Evolutionary conservation across 2,888 invertebrate genomes (phyloP).

Genomic region (Amiota mariae): DNA sequence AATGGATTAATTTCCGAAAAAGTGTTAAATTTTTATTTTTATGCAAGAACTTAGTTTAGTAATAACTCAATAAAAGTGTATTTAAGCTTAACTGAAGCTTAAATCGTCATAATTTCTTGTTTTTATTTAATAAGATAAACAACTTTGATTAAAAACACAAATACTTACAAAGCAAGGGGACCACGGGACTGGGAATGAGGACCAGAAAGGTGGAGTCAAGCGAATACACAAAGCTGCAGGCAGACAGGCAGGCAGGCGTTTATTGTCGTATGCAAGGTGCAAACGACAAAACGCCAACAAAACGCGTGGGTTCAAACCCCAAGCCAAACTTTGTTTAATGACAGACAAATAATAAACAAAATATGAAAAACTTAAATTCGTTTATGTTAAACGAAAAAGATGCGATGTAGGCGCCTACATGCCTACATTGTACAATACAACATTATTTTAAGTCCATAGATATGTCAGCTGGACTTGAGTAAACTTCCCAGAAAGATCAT

Average conservation of each 20-base stretch:
- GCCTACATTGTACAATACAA: no score
- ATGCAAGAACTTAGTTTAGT: no score
- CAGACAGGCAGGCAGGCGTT: background rate
- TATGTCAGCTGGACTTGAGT: background rate
- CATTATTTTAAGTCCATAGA: background rate
- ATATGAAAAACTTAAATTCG: background rate
- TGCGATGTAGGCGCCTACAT: no score
- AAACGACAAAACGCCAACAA: background rate
- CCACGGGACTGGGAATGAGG: slow-evolving; percentile 32
- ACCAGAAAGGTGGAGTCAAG: background rate
- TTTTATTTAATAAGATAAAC: slow-evolving; percentile 23
- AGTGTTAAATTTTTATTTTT: no score
- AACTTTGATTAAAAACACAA: slow-evolving; percentile 28
- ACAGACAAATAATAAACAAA: no score
- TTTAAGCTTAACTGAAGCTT: no score
- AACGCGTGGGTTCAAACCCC: background rate
- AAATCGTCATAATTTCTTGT: no score
- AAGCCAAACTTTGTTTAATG: no score
- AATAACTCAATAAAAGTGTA: no score
- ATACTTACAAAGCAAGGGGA: background rate
- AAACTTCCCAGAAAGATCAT: no score
- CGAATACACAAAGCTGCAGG: no score
- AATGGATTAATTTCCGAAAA: no score
- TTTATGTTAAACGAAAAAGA: background rate
- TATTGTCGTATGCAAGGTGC: slow-evolving; percentile 5